Percentiles rank a stretch among this genome's conserved stretches.
Conservation (phyloP, 2,113 vertebrate species). For the Plecturocebus donacophilus region DNA sequence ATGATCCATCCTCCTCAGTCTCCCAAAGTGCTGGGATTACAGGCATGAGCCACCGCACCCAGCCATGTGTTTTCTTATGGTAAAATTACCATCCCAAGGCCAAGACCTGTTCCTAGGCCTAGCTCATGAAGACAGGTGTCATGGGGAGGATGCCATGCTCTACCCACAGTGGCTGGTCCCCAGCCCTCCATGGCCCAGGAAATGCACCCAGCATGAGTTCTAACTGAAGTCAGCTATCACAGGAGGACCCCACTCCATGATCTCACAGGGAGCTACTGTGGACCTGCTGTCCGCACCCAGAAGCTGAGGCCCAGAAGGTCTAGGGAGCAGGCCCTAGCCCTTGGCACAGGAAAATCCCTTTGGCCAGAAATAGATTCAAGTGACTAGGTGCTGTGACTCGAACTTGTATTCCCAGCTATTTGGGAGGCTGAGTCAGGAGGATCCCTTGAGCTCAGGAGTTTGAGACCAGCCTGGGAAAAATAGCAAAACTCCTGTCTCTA, state of each 20-base stretch:
- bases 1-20: too few species aligned
- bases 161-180: not conserved
- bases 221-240: not conserved
- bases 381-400: too few species aligned
- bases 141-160: not conserved
- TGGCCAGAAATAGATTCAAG: not conserved
- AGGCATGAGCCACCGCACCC: too few species aligned
- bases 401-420: too few species aligned
- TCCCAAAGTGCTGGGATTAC: too few species aligned
- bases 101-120: not conserved
- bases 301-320: not conserved
- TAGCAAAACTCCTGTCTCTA: too few species aligned
- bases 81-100: not conserved
- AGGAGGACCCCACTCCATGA: too few species aligned
- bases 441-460: too few species aligned
- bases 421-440: too few species aligned
- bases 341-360: rapidly evolving
- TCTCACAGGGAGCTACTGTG: not conserved
- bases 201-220: not conserved
- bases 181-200: not conserved
- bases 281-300: not conserved
- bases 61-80: not conserved
- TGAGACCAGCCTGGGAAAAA: too few species aligned
- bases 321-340: not conserved
- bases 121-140: not conserved